phyloP scores from a whole-genome alignment of 1,140 invertebrate species.

The Bursaphelenchus mucronatus region DNA sequence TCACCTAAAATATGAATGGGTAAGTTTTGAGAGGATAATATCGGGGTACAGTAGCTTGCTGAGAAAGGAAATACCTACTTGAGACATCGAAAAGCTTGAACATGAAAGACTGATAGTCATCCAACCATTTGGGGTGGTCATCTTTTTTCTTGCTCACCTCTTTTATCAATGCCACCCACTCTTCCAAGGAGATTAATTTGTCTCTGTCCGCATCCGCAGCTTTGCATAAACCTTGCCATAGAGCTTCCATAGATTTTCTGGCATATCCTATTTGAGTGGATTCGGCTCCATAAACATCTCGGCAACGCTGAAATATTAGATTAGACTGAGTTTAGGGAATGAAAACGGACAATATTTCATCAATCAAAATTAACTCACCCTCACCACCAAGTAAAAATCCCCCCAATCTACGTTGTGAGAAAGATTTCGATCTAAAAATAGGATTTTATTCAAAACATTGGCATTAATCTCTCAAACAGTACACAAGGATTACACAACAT shows the following conservation, averaged over 20 bases:
- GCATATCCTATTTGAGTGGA: slow-evolving; percentile 49
- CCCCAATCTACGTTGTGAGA: slow-evolving; percentile 47
- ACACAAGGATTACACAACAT: neutral
- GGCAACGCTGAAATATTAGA: slow-evolving; percentile 40
- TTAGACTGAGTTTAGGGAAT: slow-evolving; percentile 2
- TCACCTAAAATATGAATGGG: slow-evolving; percentile 33
- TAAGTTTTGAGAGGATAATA: neutral
- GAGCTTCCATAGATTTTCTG: slow-evolving; percentile 46
- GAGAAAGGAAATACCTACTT: slow-evolving; percentile 17
- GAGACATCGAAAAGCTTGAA: slow-evolving; percentile 58
- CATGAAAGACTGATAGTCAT: slow-evolving; percentile 50
- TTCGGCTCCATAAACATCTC: slow-evolving; percentile 55
- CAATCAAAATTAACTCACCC: slow-evolving; percentile 34
- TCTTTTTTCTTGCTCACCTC: slow-evolving; percentile 31
- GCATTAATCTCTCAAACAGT: neutral
- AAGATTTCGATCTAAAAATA: slow-evolving; percentile 47
- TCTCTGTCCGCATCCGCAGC: slow-evolving; percentile 48
- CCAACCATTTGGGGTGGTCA: slow-evolving; percentile 47
- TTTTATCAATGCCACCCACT: slow-evolving; percentile 48
- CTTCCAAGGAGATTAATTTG: slow-evolving; percentile 49
- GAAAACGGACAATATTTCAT: slow-evolving; percentile 11
- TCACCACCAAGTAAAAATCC: slow-evolving; percentile 51
- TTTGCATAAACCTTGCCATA: slow-evolving; percentile 50
- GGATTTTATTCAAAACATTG: slow-evolving; percentile 6
- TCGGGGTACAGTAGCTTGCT: neutral